phyloP scores from a whole-genome alignment of 2,888 invertebrate species.

The Cyclophora punctaria region DNA sequence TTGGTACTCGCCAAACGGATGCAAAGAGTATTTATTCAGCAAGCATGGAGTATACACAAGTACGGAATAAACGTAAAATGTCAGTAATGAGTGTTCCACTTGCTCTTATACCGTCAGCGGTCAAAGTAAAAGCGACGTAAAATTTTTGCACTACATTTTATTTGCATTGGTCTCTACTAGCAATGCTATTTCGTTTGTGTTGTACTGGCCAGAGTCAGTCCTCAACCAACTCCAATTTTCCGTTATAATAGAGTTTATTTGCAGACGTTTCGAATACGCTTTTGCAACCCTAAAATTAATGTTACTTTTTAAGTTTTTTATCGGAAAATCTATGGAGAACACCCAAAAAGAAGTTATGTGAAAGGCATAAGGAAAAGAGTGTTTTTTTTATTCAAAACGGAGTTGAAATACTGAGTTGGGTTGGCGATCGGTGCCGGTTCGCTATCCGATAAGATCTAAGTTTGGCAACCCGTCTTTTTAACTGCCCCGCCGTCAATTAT shows the following conservation, averaged over 20 bases:
- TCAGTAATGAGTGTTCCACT: constrained; percentile 1
- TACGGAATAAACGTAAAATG: constrained; percentile 2
- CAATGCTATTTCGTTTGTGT: constrained; percentile 24
- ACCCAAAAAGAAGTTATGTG: constrained; percentile 25
- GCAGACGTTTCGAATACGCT: constrained; percentile 17
- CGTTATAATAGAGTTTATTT: constrained; percentile 19
- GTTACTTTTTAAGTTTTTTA: constrained; percentile 14
- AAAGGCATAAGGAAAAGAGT: constrained; percentile 35
- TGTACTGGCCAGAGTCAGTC: constrained; percentile 15
- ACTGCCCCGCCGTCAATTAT: constrained; percentile 61
- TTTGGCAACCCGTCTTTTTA: constrained; percentile 62
- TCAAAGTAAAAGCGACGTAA: constrained; percentile 12
- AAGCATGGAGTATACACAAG: too few species aligned
- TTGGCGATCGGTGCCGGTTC: constrained; percentile 23
- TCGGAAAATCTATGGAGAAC: constrained; percentile 10
- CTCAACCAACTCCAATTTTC: constrained; percentile 17
- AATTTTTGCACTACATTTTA: constrained; percentile 22
- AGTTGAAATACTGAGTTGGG: constrained; percentile 26
- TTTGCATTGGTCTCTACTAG: constrained; percentile 31
- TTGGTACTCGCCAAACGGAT: background rate
- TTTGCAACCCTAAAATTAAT: constrained; percentile 14
- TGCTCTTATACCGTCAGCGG: constrained; percentile 3
- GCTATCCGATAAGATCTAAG: constrained; percentile 45
- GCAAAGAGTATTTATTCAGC: background rate
- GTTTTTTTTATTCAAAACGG: constrained; percentile 29